Evolutionary conservation across 2,797 vertebrate species (phyloP).

Genomic region (Todus mexicanus): DNA sequence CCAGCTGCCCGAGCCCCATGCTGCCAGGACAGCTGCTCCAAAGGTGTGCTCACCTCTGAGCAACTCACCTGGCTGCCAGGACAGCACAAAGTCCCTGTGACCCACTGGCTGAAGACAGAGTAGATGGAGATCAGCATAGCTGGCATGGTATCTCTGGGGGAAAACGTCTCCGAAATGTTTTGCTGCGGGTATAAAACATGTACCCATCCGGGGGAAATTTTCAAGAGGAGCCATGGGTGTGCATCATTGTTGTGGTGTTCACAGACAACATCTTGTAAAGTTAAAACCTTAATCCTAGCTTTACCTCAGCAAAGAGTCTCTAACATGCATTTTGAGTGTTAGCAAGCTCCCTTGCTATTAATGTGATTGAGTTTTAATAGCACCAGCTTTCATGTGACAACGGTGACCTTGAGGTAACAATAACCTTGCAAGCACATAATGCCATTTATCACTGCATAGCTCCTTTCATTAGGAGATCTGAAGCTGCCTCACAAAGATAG

Average conservation of each 20-base stretch:
- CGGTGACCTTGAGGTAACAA: constrained; percentile 24
- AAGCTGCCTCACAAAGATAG: constrained; percentile 45
- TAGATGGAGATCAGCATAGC: accelerated
- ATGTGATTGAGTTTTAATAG: constrained; percentile 8
- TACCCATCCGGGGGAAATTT: background rate
- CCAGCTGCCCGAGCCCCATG: no score
- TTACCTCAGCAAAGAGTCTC: background rate
- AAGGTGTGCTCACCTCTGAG: background rate
- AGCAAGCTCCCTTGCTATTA: background rate
- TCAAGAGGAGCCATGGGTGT: background rate
- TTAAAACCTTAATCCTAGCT: background rate
- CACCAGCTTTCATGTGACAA: background rate
- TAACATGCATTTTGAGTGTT: accelerated
- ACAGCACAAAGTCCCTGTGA: accelerated
- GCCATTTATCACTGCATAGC: constrained; percentile 23
- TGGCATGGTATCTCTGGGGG: accelerated
- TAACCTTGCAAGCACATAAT: constrained; percentile 21
- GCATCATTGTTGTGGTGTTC: background rate
- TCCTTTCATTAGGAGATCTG: constrained; percentile 45
- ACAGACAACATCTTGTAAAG: background rate
- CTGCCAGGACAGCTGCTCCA: background rate
- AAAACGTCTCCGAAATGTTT: background rate
- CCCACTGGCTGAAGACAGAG: background rate
- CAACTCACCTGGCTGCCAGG: accelerated
- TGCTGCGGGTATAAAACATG: background rate